Conservation (phyloP, 2,113 vertebrate genomes). For the Hippocampus guttulatus region DNA sequence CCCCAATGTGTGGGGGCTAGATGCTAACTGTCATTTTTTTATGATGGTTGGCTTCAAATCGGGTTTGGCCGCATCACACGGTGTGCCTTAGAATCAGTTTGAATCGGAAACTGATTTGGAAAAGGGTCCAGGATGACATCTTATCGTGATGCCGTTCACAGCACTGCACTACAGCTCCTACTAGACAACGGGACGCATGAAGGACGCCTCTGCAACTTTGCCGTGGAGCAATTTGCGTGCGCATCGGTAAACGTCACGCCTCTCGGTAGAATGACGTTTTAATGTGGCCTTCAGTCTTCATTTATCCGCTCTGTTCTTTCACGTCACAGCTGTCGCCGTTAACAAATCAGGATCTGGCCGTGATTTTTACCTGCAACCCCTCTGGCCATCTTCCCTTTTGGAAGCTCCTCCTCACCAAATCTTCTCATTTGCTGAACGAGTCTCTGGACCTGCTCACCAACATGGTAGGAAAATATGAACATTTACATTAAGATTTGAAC, state of each 20-base stretch:
- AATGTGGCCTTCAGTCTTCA: not conserved
- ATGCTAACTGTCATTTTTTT: no score
- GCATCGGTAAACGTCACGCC: slow-evolving; percentile 40
- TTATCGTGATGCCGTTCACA: slow-evolving; percentile 16
- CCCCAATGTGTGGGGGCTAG: no score
- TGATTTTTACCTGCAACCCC: slow-evolving; percentile 36
- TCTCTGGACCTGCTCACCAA: slow-evolving; percentile 53
- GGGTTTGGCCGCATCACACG: no score
- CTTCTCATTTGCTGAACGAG: slow-evolving; percentile 42
- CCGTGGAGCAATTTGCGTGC: slow-evolving; percentile 59
- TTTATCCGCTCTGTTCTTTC: slow-evolving; percentile 1
- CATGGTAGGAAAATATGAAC: slow-evolving; percentile 38
- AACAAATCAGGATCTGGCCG: slow-evolving; percentile 33
- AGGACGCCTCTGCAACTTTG: slow-evolving; percentile 46
- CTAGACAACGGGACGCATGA: slow-evolving; percentile 22
- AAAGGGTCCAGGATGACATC: not conserved
- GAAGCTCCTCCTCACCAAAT: slow-evolving; percentile 61
- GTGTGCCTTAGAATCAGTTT: no score
- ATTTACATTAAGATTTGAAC: no score
- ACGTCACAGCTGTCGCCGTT: slow-evolving; percentile 32
- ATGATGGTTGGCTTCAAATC: no score
- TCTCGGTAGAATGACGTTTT: not conserved
- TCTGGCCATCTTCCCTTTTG: slow-evolving; percentile 30
- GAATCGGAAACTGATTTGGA: no score
- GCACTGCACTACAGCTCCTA: slow-evolving; percentile 39